A percentile compares a stretch with the other conserved stretches of the same genome.
These are phyloP conservation scores for Meandrina meandrites DNA, from an alignment of 92 coral and sea anemone species.

Conservation along the genomic window DNA sequence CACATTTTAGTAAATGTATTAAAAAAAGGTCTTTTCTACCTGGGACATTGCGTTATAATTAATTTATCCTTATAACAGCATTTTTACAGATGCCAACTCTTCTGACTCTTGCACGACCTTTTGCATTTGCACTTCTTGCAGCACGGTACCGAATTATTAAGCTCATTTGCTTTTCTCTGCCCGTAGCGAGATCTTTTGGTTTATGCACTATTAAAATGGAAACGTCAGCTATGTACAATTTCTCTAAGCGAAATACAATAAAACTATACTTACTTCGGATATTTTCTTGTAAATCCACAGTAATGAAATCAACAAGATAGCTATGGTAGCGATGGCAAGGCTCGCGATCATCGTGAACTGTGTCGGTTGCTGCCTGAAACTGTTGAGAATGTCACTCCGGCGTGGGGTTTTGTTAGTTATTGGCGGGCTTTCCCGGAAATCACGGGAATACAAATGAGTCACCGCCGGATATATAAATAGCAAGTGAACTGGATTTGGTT, in stretches of 20 bases:
- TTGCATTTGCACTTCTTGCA: no score
- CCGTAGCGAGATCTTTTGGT: background rate
- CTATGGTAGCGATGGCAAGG: conserved; percentile 33
- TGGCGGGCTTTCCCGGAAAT: conserved; percentile 34
- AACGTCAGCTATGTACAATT: background rate
- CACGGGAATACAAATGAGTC: background rate
- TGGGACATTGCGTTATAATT: no score
- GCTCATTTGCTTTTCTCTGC: background rate
- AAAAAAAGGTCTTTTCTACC: no score
- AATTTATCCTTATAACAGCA: background rate
- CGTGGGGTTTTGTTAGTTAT: background rate
- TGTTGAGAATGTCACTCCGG: conserved; percentile 16
- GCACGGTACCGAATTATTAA: no score
- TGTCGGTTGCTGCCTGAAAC: background rate
- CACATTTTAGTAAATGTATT: no score
- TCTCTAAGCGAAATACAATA: background rate
- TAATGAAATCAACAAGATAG: conserved; percentile 9
- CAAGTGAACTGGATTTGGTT: no score
- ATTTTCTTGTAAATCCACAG: conserved; percentile 46
- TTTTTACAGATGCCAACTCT: background rate
- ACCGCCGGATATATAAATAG: no score
- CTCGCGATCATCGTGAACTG: conserved; percentile 21
- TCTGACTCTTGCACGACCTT: no score
- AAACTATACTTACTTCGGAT: conserved; percentile 20
- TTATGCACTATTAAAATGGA: no score